Evolutionary conservation across 2,797 vertebrate species (phyloP).

Genomic region (Dermochelys coriacea): DNA sequence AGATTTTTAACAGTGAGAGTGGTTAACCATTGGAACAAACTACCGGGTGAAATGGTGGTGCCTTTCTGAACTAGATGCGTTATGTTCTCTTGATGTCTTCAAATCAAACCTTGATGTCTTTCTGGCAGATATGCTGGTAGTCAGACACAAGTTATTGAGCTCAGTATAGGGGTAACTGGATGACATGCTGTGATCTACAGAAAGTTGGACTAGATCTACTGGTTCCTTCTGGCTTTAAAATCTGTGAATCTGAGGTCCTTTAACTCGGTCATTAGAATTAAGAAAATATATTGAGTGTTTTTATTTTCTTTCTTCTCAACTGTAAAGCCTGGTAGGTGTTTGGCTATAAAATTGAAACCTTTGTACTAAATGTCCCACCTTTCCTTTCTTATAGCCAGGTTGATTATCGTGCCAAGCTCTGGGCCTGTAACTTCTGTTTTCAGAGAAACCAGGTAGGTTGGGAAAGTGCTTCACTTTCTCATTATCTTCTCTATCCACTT

Average conservation of each 20-base stretch:
- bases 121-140: neutral
- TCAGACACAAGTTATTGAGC: neutral
- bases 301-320: neutral
- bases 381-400: conserved; percentile 88
- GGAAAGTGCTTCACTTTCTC: conserved; percentile 1
- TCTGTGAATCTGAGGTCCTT: neutral
- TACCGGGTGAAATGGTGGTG: neutral
- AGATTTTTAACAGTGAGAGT: neutral
- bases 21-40: neutral
- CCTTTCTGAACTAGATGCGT: neutral
- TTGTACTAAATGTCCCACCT: neutral
- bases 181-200: neutral
- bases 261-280: neutral
- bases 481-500: neutral
- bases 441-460: conserved; percentile 94
- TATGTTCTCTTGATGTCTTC: too few species aligned
- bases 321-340: neutral
- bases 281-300: neutral
- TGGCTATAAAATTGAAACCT: conserved; percentile 8
- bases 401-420: conserved; percentile 97
- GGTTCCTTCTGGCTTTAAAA: neutral
- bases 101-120: neutral
- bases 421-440: conserved; percentile 99
- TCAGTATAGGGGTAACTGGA: neutral
- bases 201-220: neutral